A percentile compares a stretch with the other conserved stretches of the same genome.
Conservation (phyloP, 2,888 invertebrate genomes). For the Schizaphis graminum region DNA sequence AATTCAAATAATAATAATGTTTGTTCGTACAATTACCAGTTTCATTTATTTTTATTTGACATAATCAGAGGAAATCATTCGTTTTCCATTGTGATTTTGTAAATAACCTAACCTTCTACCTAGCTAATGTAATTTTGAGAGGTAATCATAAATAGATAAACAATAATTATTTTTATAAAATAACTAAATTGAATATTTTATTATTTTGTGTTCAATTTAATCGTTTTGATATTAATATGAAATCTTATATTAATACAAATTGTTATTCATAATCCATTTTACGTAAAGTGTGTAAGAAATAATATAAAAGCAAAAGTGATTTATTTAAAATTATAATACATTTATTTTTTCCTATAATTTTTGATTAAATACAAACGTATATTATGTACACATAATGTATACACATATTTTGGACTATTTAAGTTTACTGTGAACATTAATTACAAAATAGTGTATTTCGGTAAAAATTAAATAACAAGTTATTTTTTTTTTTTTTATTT, state of each 20-base stretch:
- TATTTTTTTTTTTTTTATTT: background rate
- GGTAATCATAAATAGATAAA: background rate
- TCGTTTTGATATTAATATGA: background rate
- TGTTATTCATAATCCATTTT: background rate
- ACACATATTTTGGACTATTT: background rate
- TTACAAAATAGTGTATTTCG: no score
- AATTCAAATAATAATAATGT: background rate
- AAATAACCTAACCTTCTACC: background rate
- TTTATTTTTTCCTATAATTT: background rate
- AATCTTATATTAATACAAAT: background rate
- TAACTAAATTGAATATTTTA: background rate
- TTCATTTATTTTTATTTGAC: background rate
- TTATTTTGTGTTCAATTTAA: background rate
- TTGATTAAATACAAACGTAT: background rate
- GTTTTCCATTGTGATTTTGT: background rate
- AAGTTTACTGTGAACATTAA: background rate
- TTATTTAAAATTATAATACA: slow-evolving; percentile 4
- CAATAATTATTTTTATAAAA: background rate
- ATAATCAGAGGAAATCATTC: background rate
- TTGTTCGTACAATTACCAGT: background rate
- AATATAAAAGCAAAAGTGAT: background rate
- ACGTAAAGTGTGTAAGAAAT: background rate
- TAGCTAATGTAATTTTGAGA: background rate
- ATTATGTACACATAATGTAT: background rate
- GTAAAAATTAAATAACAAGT: no score